A percentile compares a stretch with the other conserved stretches of the same genome.
phyloP scores from a whole-genome alignment of 1,140 invertebrate species.

The Trichonephila inaurata region DNA sequence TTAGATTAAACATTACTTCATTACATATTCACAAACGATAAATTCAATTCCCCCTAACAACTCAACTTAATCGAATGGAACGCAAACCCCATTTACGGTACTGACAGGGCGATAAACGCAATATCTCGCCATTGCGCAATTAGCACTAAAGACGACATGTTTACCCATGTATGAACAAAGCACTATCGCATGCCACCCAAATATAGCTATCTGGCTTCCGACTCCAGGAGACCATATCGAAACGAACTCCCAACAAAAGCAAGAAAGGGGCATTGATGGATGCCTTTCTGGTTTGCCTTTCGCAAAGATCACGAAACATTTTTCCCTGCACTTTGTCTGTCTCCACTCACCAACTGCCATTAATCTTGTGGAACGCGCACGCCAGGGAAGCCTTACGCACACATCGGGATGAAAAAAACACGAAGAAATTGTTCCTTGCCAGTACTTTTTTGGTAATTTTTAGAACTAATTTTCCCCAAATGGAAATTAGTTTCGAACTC shows the following conservation, averaged over 20 bases:
- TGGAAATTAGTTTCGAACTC: neutral
- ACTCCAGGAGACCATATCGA: neutral
- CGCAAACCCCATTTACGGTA: neutral
- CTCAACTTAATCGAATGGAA: neutral
- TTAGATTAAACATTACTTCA: too few relatives aligned
- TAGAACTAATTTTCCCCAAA: neutral
- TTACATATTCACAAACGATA: neutral
- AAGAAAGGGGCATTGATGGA: conserved; percentile 30
- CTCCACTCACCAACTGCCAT: neutral
- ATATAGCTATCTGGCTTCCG: conserved; percentile 11
- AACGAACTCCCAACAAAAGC: neutral
- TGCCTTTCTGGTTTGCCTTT: neutral
- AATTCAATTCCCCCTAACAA: neutral
- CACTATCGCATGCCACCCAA: neutral
- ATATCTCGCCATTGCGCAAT: neutral
- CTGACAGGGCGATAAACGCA: neutral
- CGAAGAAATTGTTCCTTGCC: neutral
- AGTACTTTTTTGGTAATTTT: neutral
- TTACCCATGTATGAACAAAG: neutral
- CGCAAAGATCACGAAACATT: conserved; percentile 8
- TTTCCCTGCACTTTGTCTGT: conserved; percentile 17
- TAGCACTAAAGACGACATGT: neutral
- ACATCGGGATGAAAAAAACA: neutral
- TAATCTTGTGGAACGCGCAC: conserved; percentile 10
- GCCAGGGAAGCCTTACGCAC: neutral